Conservation (phyloP, 2,113 vertebrate genomes). For the Myiopsitta monachus region DNA sequence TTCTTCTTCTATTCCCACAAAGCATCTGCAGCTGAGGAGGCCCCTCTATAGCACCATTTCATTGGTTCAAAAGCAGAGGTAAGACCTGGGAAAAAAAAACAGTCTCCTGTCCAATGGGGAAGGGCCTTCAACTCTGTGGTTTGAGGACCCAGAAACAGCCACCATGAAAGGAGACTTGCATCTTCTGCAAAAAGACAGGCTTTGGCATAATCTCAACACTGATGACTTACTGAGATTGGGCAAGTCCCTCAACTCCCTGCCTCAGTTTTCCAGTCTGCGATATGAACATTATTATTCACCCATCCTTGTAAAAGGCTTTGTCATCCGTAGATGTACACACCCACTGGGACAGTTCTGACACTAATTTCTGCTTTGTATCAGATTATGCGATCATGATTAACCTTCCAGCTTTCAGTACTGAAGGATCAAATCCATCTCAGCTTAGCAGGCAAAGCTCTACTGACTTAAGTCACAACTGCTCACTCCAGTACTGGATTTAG, state of each 20-base stretch:
- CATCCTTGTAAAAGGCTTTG: neutral
- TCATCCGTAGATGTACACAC: neutral
- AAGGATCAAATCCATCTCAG: conserved; percentile 40
- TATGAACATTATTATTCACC: neutral
- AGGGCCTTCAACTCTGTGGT: neutral
- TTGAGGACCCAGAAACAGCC: neutral
- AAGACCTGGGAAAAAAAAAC: neutral
- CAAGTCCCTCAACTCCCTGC: neutral
- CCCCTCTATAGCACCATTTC: neutral
- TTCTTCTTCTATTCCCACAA: neutral
- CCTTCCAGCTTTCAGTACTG: neutral
- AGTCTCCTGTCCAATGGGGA: neutral
- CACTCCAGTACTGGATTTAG: conserved; percentile 31
- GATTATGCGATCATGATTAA: conserved; percentile 20
- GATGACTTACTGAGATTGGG: neutral
- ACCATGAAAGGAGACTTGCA: neutral
- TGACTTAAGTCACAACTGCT: neutral
- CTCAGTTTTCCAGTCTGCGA: neutral
- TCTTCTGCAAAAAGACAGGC: neutral
- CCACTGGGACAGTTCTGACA: conserved; percentile 26
- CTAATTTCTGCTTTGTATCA: conserved; percentile 52
- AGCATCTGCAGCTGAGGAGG: neutral
- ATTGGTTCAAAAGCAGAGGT: neutral
- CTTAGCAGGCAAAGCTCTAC: neutral
- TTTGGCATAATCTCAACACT: neutral